Evolutionary conservation across 2,113 vertebrate genomes (phyloP).

Genomic region (Salvator merianae): DNA sequence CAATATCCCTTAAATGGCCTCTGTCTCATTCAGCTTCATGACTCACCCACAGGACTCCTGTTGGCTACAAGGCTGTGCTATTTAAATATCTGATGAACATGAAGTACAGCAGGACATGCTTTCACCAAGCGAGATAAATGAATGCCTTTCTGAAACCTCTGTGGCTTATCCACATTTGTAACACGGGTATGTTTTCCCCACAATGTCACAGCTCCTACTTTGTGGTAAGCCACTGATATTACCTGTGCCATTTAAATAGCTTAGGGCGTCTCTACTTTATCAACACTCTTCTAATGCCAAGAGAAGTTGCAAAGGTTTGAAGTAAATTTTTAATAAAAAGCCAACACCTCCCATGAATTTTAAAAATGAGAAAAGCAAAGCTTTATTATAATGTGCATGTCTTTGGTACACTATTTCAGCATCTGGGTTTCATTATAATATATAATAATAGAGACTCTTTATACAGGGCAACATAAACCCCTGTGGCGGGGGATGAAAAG

Average conservation of each 20-base stretch:
- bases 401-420: neutral
- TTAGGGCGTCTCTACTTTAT: neutral
- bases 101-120: too few relatives aligned
- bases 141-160: neutral
- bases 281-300: neutral
- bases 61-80: too few relatives aligned
- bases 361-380: neutral
- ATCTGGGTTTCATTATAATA: neutral
- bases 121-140: neutral
- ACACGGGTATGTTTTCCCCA: neutral
- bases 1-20: too few relatives aligned
- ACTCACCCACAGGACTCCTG: too few relatives aligned
- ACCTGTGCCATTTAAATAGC: neutral
- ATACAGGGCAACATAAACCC: neutral
- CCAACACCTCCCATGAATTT: neutral
- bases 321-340: neutral
- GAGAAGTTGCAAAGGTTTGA: neutral
- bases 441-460: neutral
- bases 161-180: neutral
- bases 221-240: neutral
- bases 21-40: too few relatives aligned
- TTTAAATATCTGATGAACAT: too few relatives aligned
- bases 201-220: neutral
- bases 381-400: neutral
- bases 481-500: too few relatives aligned